A percentile compares a stretch with the other conserved stretches of the same genome.
These are phyloP conservation scores for Furcula furcula DNA, from an alignment of 2,888 invertebrate species.

Conservation along the genomic window DNA sequence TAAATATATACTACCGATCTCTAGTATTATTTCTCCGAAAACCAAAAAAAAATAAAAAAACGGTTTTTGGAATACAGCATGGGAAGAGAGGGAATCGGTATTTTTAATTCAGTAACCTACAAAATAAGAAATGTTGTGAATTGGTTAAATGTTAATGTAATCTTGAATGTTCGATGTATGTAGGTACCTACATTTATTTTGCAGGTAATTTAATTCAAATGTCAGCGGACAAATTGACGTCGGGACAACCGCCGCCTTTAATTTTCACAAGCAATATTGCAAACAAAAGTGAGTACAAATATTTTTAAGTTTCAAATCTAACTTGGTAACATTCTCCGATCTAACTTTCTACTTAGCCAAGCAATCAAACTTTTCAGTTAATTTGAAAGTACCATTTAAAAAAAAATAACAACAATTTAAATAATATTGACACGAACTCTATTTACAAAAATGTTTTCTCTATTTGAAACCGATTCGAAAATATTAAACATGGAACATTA, in stretches of 20 bases:
- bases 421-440: constrained; percentile 30
- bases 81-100: too few species aligned
- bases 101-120: too few species aligned
- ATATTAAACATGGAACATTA: constrained; percentile 36
- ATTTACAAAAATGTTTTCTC: constrained; percentile 40
- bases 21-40: too few species aligned
- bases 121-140: too few species aligned
- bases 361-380: not conserved
- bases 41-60: too few species aligned
- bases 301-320: not conserved
- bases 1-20: too few species aligned
- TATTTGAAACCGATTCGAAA: constrained; percentile 46
- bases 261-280: constrained; percentile 36
- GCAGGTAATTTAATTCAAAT: constrained; percentile 63
- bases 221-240: constrained; percentile 46
- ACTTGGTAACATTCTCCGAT: not conserved
- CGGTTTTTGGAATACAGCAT: too few species aligned
- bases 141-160: too few species aligned
- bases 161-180: too few species aligned
- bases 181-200: too few species aligned
- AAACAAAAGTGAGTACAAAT: constrained; percentile 38
- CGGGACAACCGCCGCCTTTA: constrained; percentile 46
- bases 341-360: too few species aligned
- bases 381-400: not conserved
- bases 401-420: constrained; percentile 7